phyloP scores from a whole-genome alignment of 2,113 vertebrate species.

The Aix galericulata region DNA sequence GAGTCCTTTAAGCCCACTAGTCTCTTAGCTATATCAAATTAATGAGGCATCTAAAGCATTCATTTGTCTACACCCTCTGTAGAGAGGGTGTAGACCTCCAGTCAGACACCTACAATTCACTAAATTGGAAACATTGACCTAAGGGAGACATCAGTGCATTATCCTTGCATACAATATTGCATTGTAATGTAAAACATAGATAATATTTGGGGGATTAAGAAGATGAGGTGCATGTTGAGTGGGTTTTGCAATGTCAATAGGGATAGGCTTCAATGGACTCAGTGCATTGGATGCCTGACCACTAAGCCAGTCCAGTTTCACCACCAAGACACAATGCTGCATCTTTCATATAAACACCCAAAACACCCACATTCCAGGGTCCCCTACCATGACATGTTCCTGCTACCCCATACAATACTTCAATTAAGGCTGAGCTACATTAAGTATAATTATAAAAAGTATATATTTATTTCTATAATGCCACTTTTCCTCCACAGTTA shows the following conservation, averaged over 20 bases:
- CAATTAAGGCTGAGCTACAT: slow-evolving; percentile 55
- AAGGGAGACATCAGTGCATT: slow-evolving; percentile 22
- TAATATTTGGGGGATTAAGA: slow-evolving; percentile 41
- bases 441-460: slow-evolving; percentile 51
- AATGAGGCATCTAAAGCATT: slow-evolving; percentile 61
- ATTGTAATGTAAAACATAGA: slow-evolving; percentile 23
- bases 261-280: not conserved
- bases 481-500: slow-evolving; percentile 44
- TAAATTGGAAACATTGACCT: slow-evolving; percentile 48
- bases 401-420: slow-evolving; percentile 14
- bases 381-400: not conserved
- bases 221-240: not conserved
- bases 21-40: slow-evolving; percentile 64
- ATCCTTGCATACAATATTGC: slow-evolving; percentile 17
- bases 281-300: not conserved
- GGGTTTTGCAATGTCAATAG: slow-evolving; percentile 41
- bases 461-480: slow-evolving; percentile 37
- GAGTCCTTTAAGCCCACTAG: slow-evolving; percentile 66
- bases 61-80: slow-evolving; percentile 19
- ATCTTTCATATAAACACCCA: not conserved
- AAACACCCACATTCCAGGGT: slow-evolving; percentile 5
- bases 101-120: slow-evolving; percentile 61
- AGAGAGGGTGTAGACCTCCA: not conserved
- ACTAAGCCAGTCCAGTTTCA: not conserved
- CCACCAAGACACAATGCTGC: not conserved